These are phyloP conservation scores for Escarpia spicata DNA, from an alignment of 2,888 invertebrate species.

Conservation along the genomic window DNA sequence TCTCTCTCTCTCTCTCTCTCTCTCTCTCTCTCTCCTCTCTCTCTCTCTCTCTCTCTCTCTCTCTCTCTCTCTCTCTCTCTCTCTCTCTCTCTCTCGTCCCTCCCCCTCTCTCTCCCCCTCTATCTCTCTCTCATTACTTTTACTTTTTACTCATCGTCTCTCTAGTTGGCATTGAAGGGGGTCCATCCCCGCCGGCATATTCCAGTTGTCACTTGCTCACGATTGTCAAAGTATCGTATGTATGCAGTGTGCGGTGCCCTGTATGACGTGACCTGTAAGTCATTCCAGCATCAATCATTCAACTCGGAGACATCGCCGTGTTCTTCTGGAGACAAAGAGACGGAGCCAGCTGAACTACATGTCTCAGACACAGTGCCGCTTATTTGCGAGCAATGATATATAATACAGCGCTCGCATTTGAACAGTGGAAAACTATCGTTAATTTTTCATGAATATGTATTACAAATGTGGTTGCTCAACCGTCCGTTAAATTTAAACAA, in stretches of 20 bases:
- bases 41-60: no score
- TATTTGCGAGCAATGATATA: neutral
- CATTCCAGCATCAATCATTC: neutral
- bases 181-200: neutral
- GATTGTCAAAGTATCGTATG: neutral
- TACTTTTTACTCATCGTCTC: no score
- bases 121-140: no score
- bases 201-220: neutral
- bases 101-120: no score
- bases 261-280: neutral
- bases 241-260: neutral
- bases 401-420: neutral
- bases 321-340: neutral
- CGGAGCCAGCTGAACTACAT: neutral
- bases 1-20: no score
- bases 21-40: no score
- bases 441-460: neutral
- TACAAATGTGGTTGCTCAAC: neutral
- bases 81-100: no score
- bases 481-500: conserved; percentile 1
- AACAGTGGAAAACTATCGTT: neutral
- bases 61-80: no score
- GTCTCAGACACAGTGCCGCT: no score
- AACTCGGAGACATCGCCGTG: neutral
- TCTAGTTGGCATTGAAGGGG: neutral